Evolutionary conservation across 2,888 invertebrate species (phyloP).

Genomic region (Lasioglossum leucozonium): DNA sequence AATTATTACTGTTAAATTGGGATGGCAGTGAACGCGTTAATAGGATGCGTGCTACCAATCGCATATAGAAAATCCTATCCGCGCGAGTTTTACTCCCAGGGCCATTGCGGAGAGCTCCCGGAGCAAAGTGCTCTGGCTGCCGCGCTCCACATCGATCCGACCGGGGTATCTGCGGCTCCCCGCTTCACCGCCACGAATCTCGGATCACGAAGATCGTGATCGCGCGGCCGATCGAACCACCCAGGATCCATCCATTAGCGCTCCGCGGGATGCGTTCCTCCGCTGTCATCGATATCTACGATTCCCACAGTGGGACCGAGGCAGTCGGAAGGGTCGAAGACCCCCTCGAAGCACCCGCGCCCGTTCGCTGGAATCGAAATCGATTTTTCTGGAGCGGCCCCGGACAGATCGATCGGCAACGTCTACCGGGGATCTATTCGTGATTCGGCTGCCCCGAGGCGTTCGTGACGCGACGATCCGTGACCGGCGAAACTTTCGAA

Average conservation of each 20-base stretch:
- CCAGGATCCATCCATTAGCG: conserved; percentile 83
- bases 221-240: conserved; percentile 76
- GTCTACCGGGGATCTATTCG: background rate
- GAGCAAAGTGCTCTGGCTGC: background rate
- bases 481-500: conserved; percentile 20
- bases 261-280: conserved; percentile 80
- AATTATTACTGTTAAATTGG: background rate
- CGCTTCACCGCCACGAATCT: conserved; percentile 22
- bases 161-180: background rate
- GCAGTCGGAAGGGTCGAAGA: conserved; percentile 48
- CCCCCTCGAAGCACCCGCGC: conserved; percentile 61
- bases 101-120: background rate
- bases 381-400: conserved; percentile 31
- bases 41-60: background rate
- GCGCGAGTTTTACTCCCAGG: background rate
- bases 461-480: background rate
- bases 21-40: background rate
- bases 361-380: conserved; percentile 19
- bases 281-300: conserved; percentile 80
- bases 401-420: background rate
- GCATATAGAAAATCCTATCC: background rate
- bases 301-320: conserved; percentile 72
- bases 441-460: background rate
- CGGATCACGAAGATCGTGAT: conserved; percentile 61
- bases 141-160: conserved; percentile 6